Conservation (phyloP, 30 jellyfish, hydroid and myxozoan genomes). For the Pelagia noctiluca region DNA sequence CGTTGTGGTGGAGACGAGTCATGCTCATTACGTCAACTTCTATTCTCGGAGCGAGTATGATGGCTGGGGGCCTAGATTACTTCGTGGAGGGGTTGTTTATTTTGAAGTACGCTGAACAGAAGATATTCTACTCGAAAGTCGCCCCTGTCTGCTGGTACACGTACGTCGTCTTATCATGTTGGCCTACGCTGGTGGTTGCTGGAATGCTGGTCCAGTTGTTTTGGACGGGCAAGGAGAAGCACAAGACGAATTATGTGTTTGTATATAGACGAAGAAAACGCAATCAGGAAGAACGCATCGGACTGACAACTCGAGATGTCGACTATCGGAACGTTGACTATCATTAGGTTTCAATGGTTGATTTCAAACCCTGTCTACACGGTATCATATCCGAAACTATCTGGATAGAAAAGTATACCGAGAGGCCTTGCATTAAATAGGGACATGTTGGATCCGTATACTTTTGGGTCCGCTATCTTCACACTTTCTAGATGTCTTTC, state of each 20-base stretch:
- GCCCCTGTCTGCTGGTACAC: constrained; percentile 97
- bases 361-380: neutral
- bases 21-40: constrained; percentile 79
- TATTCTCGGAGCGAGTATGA: constrained; percentile 81
- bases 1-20: constrained; percentile 99
- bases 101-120: constrained; percentile 76
- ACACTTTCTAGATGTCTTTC: no score
- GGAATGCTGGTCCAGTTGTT: constrained; percentile 90
- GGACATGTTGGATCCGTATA: no score
- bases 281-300: constrained; percentile 53
- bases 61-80: constrained; percentile 85
- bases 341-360: neutral
- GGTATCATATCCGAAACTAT: no score
- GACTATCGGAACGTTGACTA: neutral
- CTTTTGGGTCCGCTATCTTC: no score
- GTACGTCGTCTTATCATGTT: constrained; percentile 70
- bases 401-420: no score
- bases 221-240: constrained; percentile 92
- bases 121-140: constrained; percentile 80
- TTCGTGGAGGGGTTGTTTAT: constrained; percentile 89
- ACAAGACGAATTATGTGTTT: constrained; percentile 84
- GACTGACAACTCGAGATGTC: constrained; percentile 32
- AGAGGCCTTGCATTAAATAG: no score
- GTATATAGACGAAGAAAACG: constrained; percentile 68
- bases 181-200: constrained; percentile 78